These are phyloP conservation scores for Microcebus lehilahytsara DNA, from an alignment of 2,113 vertebrate genomes.

Conservation along the genomic window DNA sequence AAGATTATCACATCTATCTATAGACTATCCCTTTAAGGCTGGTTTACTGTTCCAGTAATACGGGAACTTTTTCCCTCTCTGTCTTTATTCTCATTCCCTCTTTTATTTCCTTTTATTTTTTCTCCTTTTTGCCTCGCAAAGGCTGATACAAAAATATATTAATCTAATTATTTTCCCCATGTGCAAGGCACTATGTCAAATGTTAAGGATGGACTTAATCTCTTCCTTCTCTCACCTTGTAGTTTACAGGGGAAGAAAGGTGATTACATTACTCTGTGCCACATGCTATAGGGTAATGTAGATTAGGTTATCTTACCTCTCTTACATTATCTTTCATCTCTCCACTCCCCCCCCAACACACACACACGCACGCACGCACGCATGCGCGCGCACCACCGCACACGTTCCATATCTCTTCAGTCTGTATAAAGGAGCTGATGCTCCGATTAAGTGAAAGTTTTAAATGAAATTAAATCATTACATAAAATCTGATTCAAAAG, in stretches of 20 bases:
- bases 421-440: neutral
- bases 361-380: neutral
- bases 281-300: neutral
- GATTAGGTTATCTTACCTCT: neutral
- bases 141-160: neutral
- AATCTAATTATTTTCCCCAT: neutral
- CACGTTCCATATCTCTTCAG: neutral
- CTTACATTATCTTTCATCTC: neutral
- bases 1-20: neutral
- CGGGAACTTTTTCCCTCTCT: neutral
- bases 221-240: neutral
- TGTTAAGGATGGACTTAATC: neutral
- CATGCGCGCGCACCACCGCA: too few relatives aligned
- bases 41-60: neutral
- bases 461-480: constrained; percentile 53
- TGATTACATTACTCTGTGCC: neutral
- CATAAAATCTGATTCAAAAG: constrained; percentile 36
- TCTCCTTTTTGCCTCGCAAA: neutral
- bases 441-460: constrained; percentile 25
- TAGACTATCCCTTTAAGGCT: neutral
- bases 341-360: too few relatives aligned
- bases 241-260: neutral
- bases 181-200: neutral
- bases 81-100: neutral
- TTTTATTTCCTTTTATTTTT: neutral